A percentile compares a stretch with the other conserved stretches of the same genome.
Evolutionary conservation across 37 sponge, comb jelly and placozoan genomes (phyloP).

Genomic region (Corticium candelabrum): DNA sequence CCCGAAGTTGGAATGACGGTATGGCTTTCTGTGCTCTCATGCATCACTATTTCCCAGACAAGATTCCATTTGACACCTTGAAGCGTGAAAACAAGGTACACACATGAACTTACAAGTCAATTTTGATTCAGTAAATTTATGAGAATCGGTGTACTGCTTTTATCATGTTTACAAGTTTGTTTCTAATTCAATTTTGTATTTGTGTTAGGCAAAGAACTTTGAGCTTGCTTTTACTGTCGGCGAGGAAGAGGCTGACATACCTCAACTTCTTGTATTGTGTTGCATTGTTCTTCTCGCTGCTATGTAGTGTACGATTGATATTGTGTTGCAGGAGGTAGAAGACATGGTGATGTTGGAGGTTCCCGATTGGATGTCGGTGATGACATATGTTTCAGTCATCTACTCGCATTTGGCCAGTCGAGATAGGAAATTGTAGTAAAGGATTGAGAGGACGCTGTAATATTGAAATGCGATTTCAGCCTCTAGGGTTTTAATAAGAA

Average conservation of each 20-base stretch:
- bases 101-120: not conserved
- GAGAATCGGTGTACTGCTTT: not conserved
- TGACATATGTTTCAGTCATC: slow-evolving; percentile 69
- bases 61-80: slow-evolving; percentile 58
- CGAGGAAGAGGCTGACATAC: slow-evolving; percentile 36
- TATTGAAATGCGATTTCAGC: not conserved
- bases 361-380: slow-evolving; percentile 86
- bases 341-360: slow-evolving; percentile 64
- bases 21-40: slow-evolving; percentile 81
- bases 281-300: too few relatives aligned
- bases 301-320: too few relatives aligned
- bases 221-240: slow-evolving; percentile 54
- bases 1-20: slow-evolving; percentile 51
- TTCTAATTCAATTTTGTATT: not conserved
- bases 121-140: not conserved
- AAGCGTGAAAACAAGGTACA: slow-evolving; percentile 41
- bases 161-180: not conserved
- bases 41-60: slow-evolving; percentile 63
- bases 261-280: slow-evolving; percentile 45
- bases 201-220: slow-evolving; percentile 34
- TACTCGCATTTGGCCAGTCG: slow-evolving; percentile 30
- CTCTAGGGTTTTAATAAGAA: too few relatives aligned
- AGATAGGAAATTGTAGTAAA: not conserved
- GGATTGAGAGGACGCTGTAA: not conserved
- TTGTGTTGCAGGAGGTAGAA: slow-evolving; percentile 65